Evolutionary conservation across 2,888 invertebrate genomes (phyloP).

Genomic region (Dicycla oo): DNA sequence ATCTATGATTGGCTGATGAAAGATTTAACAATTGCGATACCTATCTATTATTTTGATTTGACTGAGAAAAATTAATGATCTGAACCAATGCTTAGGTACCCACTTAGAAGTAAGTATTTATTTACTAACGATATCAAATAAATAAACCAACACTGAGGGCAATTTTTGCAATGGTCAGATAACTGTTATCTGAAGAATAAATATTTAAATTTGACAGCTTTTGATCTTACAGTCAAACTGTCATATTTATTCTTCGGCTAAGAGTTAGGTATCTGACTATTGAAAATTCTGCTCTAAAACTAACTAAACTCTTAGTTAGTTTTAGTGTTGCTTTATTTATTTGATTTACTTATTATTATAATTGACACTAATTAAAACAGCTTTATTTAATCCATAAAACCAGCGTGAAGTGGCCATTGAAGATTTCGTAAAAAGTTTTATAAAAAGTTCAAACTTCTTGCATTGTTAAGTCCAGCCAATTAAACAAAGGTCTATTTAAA

Average conservation of each 20-base stretch:
- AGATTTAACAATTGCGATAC: neutral
- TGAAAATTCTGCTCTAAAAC: no score
- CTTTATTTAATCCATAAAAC: neutral
- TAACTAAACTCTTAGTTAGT: no score
- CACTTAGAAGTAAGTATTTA: no score
- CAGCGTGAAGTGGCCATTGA: neutral
- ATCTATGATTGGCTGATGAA: neutral
- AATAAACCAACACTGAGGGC: no score
- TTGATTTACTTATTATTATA: neutral
- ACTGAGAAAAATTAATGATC: neutral
- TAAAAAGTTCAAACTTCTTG: neutral
- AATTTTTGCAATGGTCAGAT: no score
- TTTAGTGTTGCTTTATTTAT: neutral
- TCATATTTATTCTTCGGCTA: no score
- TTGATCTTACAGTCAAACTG: no score
- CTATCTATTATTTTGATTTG: neutral
- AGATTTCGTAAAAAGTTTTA: neutral
- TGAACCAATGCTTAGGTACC: no score
- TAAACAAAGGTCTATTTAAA: slow-evolving; percentile 4
- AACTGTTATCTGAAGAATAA: no score
- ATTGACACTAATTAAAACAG: neutral
- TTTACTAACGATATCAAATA: no score
- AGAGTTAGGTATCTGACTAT: no score
- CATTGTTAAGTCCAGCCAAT: slow-evolving; percentile 20
- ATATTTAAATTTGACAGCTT: no score